Percentiles rank a stretch among this genome's conserved stretches.
phyloP scores from a whole-genome alignment of 2,797 vertebrate genomes.

The Rhynchotus rufescens region DNA sequence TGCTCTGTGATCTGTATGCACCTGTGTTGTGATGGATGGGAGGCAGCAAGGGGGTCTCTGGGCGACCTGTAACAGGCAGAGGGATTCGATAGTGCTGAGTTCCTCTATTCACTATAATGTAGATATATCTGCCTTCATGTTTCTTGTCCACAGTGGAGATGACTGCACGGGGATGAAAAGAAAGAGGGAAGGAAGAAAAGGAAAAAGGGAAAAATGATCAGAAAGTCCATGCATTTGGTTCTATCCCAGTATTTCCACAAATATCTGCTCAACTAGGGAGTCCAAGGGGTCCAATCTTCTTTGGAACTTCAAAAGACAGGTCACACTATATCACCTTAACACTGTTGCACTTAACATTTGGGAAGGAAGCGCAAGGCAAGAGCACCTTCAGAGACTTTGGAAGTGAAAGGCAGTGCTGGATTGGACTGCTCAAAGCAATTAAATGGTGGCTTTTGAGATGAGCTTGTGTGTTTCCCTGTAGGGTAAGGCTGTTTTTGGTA shows the following conservation, averaged over 20 bases:
- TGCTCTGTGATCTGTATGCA: fast-evolving
- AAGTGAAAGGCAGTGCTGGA: neutral
- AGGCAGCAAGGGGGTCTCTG: fast-evolving
- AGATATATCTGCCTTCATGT: neutral
- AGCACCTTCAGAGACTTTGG: neutral
- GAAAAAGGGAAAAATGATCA: neutral
- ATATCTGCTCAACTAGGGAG: neutral
- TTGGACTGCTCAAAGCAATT: neutral
- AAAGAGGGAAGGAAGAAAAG: neutral
- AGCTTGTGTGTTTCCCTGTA: neutral
- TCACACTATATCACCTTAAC: neutral
- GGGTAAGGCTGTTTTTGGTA: conserved; percentile 22
- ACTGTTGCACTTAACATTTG: neutral
- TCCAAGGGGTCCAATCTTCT: neutral
- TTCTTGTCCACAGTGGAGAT: neutral
- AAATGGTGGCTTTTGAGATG: neutral
- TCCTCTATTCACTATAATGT: neutral
- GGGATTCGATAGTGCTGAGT: neutral
- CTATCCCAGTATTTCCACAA: neutral
- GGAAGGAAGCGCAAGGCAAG: neutral
- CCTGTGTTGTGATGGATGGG: neutral
- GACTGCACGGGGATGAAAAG: neutral
- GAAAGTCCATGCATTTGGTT: neutral
- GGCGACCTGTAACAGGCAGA: neutral
- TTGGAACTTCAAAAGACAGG: neutral